Evolutionary conservation across 2,888 invertebrate species (phyloP).

Genomic region (Flexamia atlantica): DNA sequence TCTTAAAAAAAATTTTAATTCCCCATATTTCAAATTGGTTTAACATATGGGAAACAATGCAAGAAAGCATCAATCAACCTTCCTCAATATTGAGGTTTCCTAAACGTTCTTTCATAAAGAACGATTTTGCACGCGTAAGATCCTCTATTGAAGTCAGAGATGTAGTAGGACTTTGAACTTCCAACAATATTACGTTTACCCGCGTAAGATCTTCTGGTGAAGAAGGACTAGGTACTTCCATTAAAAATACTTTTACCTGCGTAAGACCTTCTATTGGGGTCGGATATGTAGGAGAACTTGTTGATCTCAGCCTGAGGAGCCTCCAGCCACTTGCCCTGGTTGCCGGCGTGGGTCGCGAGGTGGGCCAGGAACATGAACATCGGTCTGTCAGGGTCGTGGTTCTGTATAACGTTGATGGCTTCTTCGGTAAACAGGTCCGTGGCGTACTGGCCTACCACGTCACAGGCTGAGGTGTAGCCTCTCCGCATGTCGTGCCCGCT

Average conservation of each 20-base stretch:
- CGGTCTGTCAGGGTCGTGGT: conserved; percentile 73
- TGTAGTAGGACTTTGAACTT: too few relatives aligned
- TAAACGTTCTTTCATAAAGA: too few relatives aligned
- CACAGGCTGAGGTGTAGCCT: conserved; percentile 72
- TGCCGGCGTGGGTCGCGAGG: conserved; percentile 77
- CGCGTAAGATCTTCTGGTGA: too few relatives aligned
- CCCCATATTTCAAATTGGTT: too few relatives aligned
- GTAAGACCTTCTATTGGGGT: conserved; percentile 82
- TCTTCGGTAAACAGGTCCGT: conserved; percentile 76
- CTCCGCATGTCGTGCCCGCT: conserved; percentile 75
- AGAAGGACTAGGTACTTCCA: too few relatives aligned
- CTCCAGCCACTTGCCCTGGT: conserved; percentile 71
- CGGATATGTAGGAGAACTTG: conserved; percentile 83
- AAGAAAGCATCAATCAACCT: too few relatives aligned
- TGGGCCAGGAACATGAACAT: conserved; percentile 78
- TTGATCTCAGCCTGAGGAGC: conserved; percentile 82
- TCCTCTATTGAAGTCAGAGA: too few relatives aligned
- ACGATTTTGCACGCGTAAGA: too few relatives aligned
- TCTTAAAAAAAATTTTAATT: too few relatives aligned
- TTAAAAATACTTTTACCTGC: conserved; percentile 78
- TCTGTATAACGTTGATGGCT: conserved; percentile 74
- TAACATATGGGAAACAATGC: too few relatives aligned
- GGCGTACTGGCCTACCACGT: conserved; percentile 74
- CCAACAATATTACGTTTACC: too few relatives aligned
- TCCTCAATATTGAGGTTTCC: too few relatives aligned